A percentile compares a stretch with the other conserved stretches of the same genome.
Evolutionary conservation across 2,113 vertebrate genomes (phyloP).

Genomic region (Arizona elegans): DNA sequence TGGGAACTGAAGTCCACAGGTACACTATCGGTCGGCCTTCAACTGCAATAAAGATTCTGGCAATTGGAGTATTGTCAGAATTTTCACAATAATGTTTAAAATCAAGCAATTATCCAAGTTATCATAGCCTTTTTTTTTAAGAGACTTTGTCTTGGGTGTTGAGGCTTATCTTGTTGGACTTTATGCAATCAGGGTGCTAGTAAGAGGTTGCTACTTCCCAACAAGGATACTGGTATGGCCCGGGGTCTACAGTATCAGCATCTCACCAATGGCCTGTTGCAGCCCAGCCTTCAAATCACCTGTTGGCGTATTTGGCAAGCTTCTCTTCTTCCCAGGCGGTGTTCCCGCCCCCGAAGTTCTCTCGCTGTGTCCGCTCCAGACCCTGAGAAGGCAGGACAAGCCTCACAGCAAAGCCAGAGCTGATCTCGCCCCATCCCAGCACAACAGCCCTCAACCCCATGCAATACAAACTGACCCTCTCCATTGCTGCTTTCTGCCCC

Average conservation of each 20-base stretch:
- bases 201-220: not conserved
- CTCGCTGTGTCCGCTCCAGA: constrained; percentile 86
- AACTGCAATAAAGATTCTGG: not conserved
- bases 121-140: not conserved
- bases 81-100: not conserved
- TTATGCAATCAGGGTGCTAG: not conserved
- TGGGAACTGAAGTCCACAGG: no score
- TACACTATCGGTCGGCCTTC: not conserved
- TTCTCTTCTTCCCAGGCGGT: constrained; percentile 98
- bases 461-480: not conserved
- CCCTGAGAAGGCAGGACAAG: constrained; percentile 70
- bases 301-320: constrained; percentile 90
- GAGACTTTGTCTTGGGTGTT: not conserved
- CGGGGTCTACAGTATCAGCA: not conserved
- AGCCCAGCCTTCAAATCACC: constrained; percentile 66
- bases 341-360: constrained; percentile 96
- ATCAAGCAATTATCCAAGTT: not conserved
- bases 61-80: not conserved
- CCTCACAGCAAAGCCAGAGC: constrained; percentile 22
- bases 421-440: not conserved
- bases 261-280: constrained; percentile 10
- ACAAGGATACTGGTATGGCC: not conserved
- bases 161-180: not conserved
- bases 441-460: not conserved
- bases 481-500: not conserved